Base-by-base conservation (phyloP, 1,140 invertebrate species). In the Teleogryllus occipitalis region DNA sequence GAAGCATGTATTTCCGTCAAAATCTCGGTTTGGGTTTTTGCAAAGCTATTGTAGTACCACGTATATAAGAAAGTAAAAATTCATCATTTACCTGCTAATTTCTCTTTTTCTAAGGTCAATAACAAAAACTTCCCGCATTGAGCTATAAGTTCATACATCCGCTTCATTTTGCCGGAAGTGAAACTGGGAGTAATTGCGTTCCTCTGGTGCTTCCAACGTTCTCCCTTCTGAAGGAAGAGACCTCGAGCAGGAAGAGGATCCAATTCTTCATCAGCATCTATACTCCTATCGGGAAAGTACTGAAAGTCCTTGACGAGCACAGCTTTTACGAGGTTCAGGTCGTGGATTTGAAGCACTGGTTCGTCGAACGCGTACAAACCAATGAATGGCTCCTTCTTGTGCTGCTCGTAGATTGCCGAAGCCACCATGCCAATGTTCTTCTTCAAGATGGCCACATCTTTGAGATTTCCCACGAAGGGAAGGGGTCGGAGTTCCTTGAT, bases 291-390 rank as follows among this genome's bases (percentile, higher is more conserved):
- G 39, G 84, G 83, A 82, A 90, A 90, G 82, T 85, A 83, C 2
- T 82, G 54, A 72, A 89, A 89, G 81, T 90, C 87, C 76, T 87
- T 89, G 0, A 86, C 84, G 0, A 89, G 46, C 10, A 90, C 83
- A 0, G 82, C 65, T 80, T 86, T 86, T 7, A 90, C 85, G 12
- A 90, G 82, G 81, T 87, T 85, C 4, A 86, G 86, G 84, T 90
- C 89, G 12, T 85, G 82, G 18, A 87, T 75, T 4, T 88, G 82
- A 6, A 90, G 79, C 12, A 85, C 85, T 8, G 88, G 89, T 80
- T 85, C 85, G 15, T 85, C 84, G 77, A 89, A 86, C 39, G 87
- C 84, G 22, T 85, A 89, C 18, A 83, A 85, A 0, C 89, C 89
- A 8, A 65, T 21, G 78, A 46, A 48, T 8, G 15, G 15, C 7